Conservation (phyloP, 2,113 vertebrate genomes). For the Spermophilus dauricus region DNA sequence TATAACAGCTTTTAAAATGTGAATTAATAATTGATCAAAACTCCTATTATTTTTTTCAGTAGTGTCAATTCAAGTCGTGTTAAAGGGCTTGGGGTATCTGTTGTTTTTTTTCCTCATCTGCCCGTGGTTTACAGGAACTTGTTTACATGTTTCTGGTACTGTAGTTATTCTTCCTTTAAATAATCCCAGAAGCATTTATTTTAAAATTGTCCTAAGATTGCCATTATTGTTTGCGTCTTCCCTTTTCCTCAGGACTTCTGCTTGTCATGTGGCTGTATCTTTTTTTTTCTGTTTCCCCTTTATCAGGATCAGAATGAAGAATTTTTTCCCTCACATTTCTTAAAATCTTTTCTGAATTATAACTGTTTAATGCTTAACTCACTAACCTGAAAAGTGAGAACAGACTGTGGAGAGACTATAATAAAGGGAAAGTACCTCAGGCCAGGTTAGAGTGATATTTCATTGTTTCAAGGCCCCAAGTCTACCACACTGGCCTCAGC, state of each 20-base stretch:
- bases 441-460: background rate
- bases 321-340: background rate
- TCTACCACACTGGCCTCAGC: background rate
- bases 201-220: background rate
- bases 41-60: background rate
- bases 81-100: background rate
- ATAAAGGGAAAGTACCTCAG: background rate
- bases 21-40: background rate
- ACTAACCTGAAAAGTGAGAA: background rate
- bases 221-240: background rate
- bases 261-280: conserved; percentile 19
- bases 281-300: conserved; percentile 44
- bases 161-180: background rate
- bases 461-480: background rate
- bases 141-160: background rate
- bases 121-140: background rate
- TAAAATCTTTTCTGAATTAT: background rate
- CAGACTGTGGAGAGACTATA: background rate
- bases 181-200: background rate
- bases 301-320: conserved; percentile 8
- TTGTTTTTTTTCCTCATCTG: conserved; percentile 37
- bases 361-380: background rate
- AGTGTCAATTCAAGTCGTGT: background rate
- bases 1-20: background rate
- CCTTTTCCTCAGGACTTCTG: background rate